Evolutionary conservation across 2,888 invertebrate genomes (phyloP), one percentile per base, ranked within the genome.

Genomic region (Corythucha ciliata): DNA sequence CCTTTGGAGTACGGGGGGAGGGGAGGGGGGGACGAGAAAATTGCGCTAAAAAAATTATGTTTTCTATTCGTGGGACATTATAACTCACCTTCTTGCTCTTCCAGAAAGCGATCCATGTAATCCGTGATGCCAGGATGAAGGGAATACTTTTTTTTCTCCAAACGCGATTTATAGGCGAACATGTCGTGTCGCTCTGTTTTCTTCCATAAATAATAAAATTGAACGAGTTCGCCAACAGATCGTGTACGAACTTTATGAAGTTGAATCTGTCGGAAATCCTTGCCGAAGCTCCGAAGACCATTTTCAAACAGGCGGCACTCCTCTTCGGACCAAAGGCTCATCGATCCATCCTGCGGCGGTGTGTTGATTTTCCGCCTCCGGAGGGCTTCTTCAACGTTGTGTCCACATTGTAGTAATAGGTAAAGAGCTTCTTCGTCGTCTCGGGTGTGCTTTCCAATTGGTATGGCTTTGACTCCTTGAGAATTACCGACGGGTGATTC

Each of bases 151-250:
- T 90, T 89, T 72, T 93, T 93, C 65, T 92, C 92, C 60, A 91
- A 69, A 44, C 90, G 75, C 8, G 85, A 83, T 69, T 88, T 88
- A 66, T 88, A 86, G 1, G 91, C 91, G 67, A 77, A 78, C 16
- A 74, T 83, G 70, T 97, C 97, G 69, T 96, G 93, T 16, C 97
- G 76, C 66, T 96, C 96, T 22, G 96, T 96, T 70, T 97, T 97
- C 71, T 98, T 98, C 98, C 98, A 98, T 49, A 94, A 76, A 63
- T 88, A 88, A 69, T 88, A 88, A 72, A 97, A 98, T 67, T 96
- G 92, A 12, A 97, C 93, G 56, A 98, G 73, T 70, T 98, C 97
- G 26, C 94, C 91, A 36, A 97, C 93, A 7, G 92, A 89, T 61
- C 96, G 76, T 52, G 94, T 93, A 62, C 88, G 77, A 63, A 80